phyloP scores from a whole-genome alignment of 92 coral and sea anemone species.

The Palythoa caribaeorum region DNA sequence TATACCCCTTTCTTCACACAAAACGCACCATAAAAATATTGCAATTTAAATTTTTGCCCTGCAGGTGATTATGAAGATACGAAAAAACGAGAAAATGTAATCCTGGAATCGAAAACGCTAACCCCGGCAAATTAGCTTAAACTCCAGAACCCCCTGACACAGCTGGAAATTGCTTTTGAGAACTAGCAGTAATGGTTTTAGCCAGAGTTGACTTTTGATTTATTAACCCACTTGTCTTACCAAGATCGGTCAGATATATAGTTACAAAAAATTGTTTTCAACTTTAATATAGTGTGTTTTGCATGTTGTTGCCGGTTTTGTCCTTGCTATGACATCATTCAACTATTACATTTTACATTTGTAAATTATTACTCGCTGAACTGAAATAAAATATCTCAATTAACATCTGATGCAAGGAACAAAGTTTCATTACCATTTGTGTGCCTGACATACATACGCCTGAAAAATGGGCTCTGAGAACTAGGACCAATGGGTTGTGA shows the following conservation, averaged over 20 bases:
- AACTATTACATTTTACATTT: neutral
- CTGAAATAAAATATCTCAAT: neutral
- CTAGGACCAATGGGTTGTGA: too few relatives aligned
- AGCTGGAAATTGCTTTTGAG: neutral
- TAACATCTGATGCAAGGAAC: neutral
- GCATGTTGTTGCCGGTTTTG: neutral
- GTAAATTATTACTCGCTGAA: neutral
- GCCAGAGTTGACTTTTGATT: neutral
- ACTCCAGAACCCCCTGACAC: neutral
- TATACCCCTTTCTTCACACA: neutral
- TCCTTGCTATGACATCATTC: neutral
- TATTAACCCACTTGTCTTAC: too few relatives aligned
- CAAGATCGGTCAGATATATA: too few relatives aligned
- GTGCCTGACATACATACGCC: too few relatives aligned
- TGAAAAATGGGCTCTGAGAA: too few relatives aligned
- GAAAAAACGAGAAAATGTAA: neutral
- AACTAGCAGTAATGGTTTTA: neutral
- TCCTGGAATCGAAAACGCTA: neutral
- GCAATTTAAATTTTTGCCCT: neutral
- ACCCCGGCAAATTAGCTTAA: neutral
- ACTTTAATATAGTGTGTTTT: neutral
- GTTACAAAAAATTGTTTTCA: neutral
- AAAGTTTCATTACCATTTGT: neutral
- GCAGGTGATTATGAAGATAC: neutral
- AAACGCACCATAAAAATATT: neutral